Percentiles rank a stretch among this genome's conserved stretches.
Conservation (phyloP, 2,797 vertebrate species). For the Denticeps clupeoides region DNA sequence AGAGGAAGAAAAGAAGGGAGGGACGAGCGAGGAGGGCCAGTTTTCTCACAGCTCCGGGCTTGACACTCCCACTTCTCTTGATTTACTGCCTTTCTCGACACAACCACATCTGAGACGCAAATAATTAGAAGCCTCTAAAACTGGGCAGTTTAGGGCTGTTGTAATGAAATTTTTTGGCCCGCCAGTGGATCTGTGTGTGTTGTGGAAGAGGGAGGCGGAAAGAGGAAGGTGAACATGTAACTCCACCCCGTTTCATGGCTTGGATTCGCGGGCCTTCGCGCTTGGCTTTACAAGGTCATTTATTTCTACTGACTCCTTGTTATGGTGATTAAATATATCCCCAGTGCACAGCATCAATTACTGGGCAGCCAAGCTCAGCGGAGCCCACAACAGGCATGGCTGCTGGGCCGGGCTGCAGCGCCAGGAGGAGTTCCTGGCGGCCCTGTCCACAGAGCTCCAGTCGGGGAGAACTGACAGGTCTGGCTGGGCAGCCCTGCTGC, state of each 20-base stretch:
- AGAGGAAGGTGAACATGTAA: constrained; percentile 5
- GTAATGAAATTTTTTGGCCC: constrained; percentile 67
- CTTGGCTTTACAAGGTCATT: constrained; percentile 61
- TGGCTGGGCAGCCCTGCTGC: constrained; percentile 48
- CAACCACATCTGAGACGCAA: constrained; percentile 78
- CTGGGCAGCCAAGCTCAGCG: constrained; percentile 55
- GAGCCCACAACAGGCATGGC: constrained; percentile 51
- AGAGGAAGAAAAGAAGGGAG: constrained; percentile 19
- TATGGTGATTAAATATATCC: constrained; percentile 70
- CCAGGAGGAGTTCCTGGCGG: constrained; percentile 33
- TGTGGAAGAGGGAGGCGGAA: constrained; percentile 1
- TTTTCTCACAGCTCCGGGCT: constrained; percentile 80
- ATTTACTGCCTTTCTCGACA: constrained; percentile 70
- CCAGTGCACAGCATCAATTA: constrained; percentile 65
- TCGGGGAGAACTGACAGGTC: constrained; percentile 48
- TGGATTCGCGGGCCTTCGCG: constrained; percentile 43
- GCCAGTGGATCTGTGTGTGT: constrained; percentile 35
- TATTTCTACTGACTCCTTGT: constrained; percentile 58
- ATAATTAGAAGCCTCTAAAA: constrained; percentile 83
- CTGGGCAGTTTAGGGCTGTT: constrained; percentile 62
- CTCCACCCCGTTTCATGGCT: constrained; percentile 37
- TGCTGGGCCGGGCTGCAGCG: constrained; percentile 43
- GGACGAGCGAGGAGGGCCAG: constrained; percentile 74
- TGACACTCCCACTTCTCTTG: constrained; percentile 63
- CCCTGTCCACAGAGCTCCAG: constrained; percentile 29